These are phyloP conservation scores for Otis tarda DNA, from an alignment of 2,113 vertebrate species.

Conservation along the genomic window DNA sequence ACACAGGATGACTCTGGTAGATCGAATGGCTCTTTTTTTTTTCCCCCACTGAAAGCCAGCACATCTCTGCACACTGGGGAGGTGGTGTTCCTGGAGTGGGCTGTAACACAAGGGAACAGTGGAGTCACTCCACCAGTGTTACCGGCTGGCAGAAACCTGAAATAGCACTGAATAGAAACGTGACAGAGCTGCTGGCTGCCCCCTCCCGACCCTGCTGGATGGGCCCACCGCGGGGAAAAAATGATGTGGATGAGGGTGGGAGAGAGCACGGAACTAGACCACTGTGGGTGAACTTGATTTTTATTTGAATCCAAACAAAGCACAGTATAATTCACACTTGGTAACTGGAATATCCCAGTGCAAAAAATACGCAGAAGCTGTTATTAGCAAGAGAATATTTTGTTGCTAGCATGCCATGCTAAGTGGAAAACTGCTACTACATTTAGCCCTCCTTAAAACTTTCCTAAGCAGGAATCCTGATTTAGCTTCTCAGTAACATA, in stretches of 20 bases:
- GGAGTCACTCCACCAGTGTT: neutral
- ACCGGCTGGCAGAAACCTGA: neutral
- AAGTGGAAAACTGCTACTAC: slow-evolving; percentile 33
- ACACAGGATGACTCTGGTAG: neutral
- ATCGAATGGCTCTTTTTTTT: neutral
- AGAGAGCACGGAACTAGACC: neutral
- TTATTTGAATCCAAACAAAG: neutral
- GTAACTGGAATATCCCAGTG: slow-evolving; percentile 19
- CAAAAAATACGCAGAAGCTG: slow-evolving; percentile 48
- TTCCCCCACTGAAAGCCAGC: neutral
- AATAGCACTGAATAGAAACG: neutral
- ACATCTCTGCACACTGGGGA: neutral
- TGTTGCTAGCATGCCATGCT: neutral
- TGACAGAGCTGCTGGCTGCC: neutral
- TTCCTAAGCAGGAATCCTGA: neutral
- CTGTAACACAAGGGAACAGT: neutral
- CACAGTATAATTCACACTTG: neutral
- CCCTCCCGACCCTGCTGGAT: neutral
- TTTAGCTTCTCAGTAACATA: neutral
- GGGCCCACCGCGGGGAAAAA: neutral
- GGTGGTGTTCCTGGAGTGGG: neutral
- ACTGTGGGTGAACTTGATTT: neutral
- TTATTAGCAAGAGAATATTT: slow-evolving; percentile 49
- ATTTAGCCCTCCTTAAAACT: neutral
- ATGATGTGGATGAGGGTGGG: neutral